phyloP scores from a whole-genome alignment of 2,797 vertebrate genomes.

The Syngnathus acus region DNA sequence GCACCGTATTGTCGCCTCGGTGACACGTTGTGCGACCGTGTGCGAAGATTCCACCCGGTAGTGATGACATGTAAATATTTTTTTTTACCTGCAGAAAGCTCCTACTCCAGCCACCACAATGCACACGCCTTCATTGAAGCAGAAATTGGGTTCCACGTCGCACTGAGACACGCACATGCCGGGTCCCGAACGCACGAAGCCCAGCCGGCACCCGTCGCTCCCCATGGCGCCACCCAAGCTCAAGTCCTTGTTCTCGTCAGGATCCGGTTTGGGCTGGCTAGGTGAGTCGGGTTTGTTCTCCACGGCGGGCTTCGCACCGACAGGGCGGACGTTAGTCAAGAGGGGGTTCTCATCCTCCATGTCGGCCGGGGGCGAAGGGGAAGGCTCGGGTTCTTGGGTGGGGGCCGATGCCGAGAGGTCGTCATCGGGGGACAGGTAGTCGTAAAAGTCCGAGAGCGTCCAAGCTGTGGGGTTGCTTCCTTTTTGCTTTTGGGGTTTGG shows the following conservation, averaged over 20 bases:
- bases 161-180: constrained; percentile 79
- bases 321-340: constrained; percentile 31
- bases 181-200: constrained; percentile 73
- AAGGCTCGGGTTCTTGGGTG: constrained; percentile 60
- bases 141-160: constrained; percentile 81
- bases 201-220: constrained; percentile 72
- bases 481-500: constrained; percentile 55
- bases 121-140: constrained; percentile 87
- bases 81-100: constrained; percentile 86
- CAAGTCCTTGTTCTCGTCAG: constrained; percentile 26
- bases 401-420: constrained; percentile 76
- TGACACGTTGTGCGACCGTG: constrained; percentile 8
- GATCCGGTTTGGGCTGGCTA: constrained; percentile 26
- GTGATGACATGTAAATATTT: not conserved
- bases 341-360: constrained; percentile 71
- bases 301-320: constrained; percentile 34
- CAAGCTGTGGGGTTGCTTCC: constrained; percentile 64
- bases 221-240: constrained; percentile 51
- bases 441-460: constrained; percentile 77
- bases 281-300: constrained; percentile 24
- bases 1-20: constrained; percentile 19
- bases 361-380: constrained; percentile 50
- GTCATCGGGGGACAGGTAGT: constrained; percentile 78
- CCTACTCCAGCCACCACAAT: constrained; percentile 83
- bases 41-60: not conserved